Evolutionary conservation across 2,888 invertebrate species (phyloP).

Genomic region (Aethes cnicana): DNA sequence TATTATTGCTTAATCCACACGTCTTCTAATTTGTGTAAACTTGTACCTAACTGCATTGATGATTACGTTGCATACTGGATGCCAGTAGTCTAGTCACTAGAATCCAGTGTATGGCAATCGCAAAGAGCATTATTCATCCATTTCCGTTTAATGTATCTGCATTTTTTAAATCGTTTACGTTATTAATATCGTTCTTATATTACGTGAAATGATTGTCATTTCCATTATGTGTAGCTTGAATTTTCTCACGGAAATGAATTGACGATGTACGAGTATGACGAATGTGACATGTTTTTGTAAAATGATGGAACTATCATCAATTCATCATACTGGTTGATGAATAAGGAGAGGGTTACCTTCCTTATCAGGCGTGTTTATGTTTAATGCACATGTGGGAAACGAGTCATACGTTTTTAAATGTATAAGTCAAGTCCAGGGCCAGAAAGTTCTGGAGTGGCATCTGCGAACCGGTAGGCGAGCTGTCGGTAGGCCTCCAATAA

Average conservation of each 20-base stretch:
- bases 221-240: neutral
- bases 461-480: no score
- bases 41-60: no score
- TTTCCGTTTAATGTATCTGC: conserved; percentile 17
- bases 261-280: neutral
- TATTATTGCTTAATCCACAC: no score
- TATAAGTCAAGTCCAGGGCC: no score
- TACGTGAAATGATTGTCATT: conserved; percentile 20
- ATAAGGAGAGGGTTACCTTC: conserved; percentile 6
- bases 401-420: no score
- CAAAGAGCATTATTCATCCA: conserved; percentile 7
- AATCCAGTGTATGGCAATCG: neutral
- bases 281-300: conserved; percentile 18
- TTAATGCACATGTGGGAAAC: conserved; percentile 36
- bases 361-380: conserved; percentile 31
- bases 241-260: conserved; percentile 25
- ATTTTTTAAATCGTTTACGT: conserved; percentile 22
- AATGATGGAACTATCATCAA: conserved; percentile 25
- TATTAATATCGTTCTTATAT: neutral
- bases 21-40: no score
- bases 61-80: no score
- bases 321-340: neutral
- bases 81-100: no score
- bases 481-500: no score
- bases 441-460: no score